Evolutionary conservation across 2,888 invertebrate genomes (phyloP), one percentile per base, ranked within the genome.

Genomic region (Chaitophorus viminalis): DNA sequence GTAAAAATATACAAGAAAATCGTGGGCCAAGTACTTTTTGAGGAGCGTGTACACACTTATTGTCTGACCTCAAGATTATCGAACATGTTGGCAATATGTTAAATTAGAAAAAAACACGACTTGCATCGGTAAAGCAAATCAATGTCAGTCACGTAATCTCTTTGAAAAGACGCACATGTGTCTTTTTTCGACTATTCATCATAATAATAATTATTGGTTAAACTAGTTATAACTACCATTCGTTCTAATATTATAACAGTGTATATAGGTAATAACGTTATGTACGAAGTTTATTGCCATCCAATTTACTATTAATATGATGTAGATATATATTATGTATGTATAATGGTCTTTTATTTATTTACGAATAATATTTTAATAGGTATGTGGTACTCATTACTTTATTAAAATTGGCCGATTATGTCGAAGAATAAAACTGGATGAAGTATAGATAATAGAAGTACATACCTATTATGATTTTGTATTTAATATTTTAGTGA

Each of bases 121-220:
- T 76, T 31, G 1, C 65, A 76, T 84, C 68, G 84, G 76, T 85
- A 77, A 85, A 85, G 46, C 76, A 85, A 84, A 76, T 84, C 75
- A 84, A 85, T 52, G 84, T 85, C 84, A 85, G 76, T 85, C 84
- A 85, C 84, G 84, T 85, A 85, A 82, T 85, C 60, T 39, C 46
- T 33, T 33, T 65, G 84, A 76, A 77, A 77, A 85, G 83, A 84
- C 83, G 65, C 60, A 70, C 60, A 60, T 75, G 83, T 46, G 83
- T 76, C 60, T 65, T 39, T 84, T 83, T 60, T 70, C 54, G 18
- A 79, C 60, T 60, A 79, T 36, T 60, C 79, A 21, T 65, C 33
- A 65, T 33, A 65, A 52, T 68, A 29, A 54, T 76, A 52, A 65
- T 68, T 25, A 76, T 75, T 39, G n/a, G n/a, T n/a, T n/a, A n/a